Conservation (phyloP, 2,888 invertebrate genomes). For the Nomada fucata region DNA sequence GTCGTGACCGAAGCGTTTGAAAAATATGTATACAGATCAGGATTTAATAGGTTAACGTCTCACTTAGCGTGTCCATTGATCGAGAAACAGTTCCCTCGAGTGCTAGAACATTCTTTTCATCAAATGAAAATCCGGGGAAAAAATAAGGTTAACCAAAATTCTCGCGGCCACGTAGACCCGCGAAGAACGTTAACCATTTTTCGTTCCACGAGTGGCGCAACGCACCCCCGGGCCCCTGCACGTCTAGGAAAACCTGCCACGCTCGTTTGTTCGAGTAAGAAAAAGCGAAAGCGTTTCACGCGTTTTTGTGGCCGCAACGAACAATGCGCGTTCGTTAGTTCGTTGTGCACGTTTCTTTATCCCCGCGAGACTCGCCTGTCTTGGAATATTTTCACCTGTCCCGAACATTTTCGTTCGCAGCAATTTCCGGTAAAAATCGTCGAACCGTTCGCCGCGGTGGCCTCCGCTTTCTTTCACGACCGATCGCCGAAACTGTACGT, state of each 20-base stretch:
- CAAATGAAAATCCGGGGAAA: not conserved
- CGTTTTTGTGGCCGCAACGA: constrained; percentile 15
- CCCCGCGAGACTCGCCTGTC: not conserved
- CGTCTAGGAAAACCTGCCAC: not conserved
- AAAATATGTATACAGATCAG: not conserved
- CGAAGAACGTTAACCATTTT: constrained; percentile 20
- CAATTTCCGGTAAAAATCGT: no score
- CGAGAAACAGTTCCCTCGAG: constrained; percentile 17
- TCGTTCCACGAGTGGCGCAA: constrained; percentile 4
- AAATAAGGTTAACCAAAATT: constrained; percentile 13
- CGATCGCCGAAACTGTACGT: no score
- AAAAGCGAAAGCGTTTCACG: constrained; percentile 33
- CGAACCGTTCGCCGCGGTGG: no score
- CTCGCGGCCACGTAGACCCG: not conserved
- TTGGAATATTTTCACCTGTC: not conserved
- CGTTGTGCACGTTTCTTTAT: constrained; percentile 34
- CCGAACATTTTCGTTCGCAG: no score
- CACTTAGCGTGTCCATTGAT: constrained; percentile 19
- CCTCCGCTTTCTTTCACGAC: not conserved
- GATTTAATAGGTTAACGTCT: constrained; percentile 10
- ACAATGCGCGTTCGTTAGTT: constrained; percentile 43
- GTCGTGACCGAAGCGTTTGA: not conserved
- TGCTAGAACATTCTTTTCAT: not conserved
- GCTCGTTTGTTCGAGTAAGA: constrained; percentile 12
- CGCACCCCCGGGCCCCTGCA: not conserved